phyloP scores from a whole-genome alignment of 2,113 vertebrate species.

The Oceanites oceanicus region DNA sequence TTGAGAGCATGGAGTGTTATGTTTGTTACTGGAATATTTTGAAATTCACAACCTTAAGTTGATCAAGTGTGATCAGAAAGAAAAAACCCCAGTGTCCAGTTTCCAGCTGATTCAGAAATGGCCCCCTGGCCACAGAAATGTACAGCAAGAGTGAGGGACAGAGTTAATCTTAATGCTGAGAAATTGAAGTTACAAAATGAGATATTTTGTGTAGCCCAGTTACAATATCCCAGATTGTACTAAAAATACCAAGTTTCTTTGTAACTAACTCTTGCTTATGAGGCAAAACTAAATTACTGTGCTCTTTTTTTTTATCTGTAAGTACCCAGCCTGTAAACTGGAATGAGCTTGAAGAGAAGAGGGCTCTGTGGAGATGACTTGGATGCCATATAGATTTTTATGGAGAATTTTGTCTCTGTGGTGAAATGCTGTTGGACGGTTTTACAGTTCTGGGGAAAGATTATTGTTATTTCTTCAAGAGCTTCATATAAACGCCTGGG shows the following conservation, averaged over 20 bases:
- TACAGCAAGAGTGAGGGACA: not conserved
- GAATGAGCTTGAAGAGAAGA: not conserved
- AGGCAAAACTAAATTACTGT: conserved; percentile 21
- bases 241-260: conserved; percentile 43
- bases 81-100: not conserved
- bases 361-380: not conserved
- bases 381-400: not conserved
- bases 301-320: not conserved
- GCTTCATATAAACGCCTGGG: rapidly evolving
- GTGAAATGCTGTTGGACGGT: not conserved
- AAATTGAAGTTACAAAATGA: not conserved
- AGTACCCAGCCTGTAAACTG: not conserved
- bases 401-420: not conserved
- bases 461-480: not conserved
- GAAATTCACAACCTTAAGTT: not conserved
- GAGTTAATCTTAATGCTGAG: not conserved
- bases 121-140: not conserved
- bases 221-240: not conserved
- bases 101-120: not conserved
- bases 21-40: not conserved
- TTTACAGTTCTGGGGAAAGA: not conserved
- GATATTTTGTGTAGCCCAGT: not conserved
- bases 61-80: not conserved
- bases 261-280: conserved; percentile 29
- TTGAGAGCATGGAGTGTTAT: not conserved